phyloP scores from a whole-genome alignment of 2,888 invertebrate genomes.

The Pristionchus fissidentatus region DNA sequence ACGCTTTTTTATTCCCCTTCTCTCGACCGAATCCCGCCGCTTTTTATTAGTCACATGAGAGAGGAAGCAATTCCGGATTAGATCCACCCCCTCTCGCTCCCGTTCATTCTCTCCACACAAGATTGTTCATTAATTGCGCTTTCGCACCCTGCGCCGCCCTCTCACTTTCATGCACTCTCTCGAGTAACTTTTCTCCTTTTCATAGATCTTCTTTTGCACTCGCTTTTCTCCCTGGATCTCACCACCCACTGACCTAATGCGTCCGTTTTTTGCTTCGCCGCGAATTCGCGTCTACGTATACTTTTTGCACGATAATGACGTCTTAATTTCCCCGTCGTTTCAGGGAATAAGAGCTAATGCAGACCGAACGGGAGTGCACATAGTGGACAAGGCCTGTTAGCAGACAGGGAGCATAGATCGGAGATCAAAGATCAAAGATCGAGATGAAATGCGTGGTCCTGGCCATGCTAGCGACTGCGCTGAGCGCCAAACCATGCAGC shows the following conservation, averaged over 20 bases:
- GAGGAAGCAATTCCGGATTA: slow-evolving; percentile 10
- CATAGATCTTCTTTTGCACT: neutral
- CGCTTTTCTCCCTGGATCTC: neutral
- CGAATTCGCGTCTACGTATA: too few relatives aligned
- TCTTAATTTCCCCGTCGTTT: neutral
- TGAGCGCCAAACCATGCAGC: slow-evolving; percentile 23
- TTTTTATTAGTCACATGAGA: slow-evolving; percentile 16
- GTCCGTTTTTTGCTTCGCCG: too few relatives aligned
- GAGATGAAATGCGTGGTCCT: slow-evolving; percentile 8
- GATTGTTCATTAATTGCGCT: slow-evolving; percentile 1
- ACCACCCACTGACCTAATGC: too few relatives aligned
- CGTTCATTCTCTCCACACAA: neutral
- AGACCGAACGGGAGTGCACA: neutral
- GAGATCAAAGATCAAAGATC: slow-evolving; percentile 24
- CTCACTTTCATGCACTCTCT: neutral
- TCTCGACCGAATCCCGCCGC: neutral
- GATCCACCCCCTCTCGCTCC: neutral
- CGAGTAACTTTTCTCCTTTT: neutral
- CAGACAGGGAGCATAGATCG: neutral
- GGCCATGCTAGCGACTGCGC: neutral
- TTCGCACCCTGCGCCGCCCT: neutral
- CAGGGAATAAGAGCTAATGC: slow-evolving; percentile 28
- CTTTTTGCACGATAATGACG: neutral
- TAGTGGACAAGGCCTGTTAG: neutral
- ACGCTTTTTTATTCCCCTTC: neutral